A percentile compares a stretch with the other conserved stretches of the same genome.
These are phyloP conservation scores for Heteromurus nitidus DNA, from an alignment of 2,888 invertebrate species.

Conservation along the genomic window DNA sequence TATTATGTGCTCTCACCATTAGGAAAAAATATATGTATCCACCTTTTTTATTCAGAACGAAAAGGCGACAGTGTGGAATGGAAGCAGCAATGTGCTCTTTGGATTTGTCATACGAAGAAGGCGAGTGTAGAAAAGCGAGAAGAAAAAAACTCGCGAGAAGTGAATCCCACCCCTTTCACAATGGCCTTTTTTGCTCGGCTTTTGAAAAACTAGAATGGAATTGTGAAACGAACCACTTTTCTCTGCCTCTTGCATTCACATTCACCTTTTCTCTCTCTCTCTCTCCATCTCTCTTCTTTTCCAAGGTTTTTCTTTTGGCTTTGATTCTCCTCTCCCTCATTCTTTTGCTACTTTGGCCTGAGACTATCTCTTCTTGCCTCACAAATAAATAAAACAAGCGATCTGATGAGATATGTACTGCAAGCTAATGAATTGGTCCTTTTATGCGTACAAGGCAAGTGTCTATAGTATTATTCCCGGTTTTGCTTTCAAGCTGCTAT, in stretches of 20 bases:
- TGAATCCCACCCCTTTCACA: slow-evolving; percentile 37
- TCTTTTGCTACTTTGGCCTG: background rate
- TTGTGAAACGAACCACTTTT: background rate
- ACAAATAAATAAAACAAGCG: slow-evolving; percentile 32
- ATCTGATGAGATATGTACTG: slow-evolving; percentile 58
- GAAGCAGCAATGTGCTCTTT: no score
- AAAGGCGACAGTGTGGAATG: slow-evolving; percentile 29
- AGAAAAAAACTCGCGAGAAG: background rate
- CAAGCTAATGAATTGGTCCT: slow-evolving; percentile 50
- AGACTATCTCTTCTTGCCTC: background rate
- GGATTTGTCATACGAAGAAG: no score
- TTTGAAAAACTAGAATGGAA: slow-evolving; percentile 6
- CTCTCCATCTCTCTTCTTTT: background rate
- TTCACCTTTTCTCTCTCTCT: no score
- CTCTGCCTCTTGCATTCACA: no score
- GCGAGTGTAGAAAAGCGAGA: slow-evolving; percentile 37
- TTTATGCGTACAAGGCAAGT: slow-evolving; percentile 20
- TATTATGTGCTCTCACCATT: no score
- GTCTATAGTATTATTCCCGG: background rate
- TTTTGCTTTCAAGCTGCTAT: no score
- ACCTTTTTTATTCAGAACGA: no score
- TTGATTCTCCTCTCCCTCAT: no score
- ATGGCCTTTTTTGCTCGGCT: slow-evolving; percentile 2
- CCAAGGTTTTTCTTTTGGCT: background rate
- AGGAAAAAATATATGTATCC: no score